A percentile compares a stretch with the other conserved stretches of the same genome.
Evolutionary conservation across 2,113 vertebrate species (phyloP).

Genomic region (Echinops telfairi): DNA sequence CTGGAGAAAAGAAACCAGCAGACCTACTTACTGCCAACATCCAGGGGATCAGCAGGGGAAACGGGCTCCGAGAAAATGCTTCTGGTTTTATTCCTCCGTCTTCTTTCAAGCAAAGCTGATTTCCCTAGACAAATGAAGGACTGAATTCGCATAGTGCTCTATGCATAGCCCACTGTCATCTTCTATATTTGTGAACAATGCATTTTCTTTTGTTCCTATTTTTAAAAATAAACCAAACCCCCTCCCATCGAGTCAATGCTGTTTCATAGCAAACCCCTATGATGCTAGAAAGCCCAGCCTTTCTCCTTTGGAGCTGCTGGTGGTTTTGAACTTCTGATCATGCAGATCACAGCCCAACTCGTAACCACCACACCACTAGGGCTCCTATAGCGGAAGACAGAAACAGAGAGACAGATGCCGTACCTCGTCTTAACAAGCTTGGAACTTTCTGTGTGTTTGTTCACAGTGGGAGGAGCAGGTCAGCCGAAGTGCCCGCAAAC

Average conservation of each 20-base stretch:
- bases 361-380: too few species aligned
- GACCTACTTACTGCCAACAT: neutral
- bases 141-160: conserved; percentile 73
- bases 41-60: conserved; percentile 13
- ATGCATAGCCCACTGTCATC: conserved; percentile 63
- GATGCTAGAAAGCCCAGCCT: too few species aligned
- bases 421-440: neutral
- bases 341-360: too few species aligned
- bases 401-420: neutral
- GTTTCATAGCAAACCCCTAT: too few species aligned
- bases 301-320: too few species aligned
- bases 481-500: neutral
- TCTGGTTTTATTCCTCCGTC: neutral
- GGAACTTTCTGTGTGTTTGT: too few species aligned
- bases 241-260: too few species aligned
- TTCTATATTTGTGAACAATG: conserved; percentile 60
- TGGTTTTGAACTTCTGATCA: too few species aligned
- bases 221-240: too few species aligned
- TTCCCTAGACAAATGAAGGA: conserved; percentile 68
- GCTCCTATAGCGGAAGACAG: neutral
- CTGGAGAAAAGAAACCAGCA: conserved; percentile 49
- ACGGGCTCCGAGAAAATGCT: neutral
- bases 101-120: conserved; percentile 69
- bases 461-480: neutral
- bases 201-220: conserved; percentile 48